Percentiles rank a stretch among this genome's conserved stretches.
These are phyloP conservation scores for Heptranchias perlo DNA, from an alignment of 2,113 vertebrate species.

Conservation along the genomic window DNA sequence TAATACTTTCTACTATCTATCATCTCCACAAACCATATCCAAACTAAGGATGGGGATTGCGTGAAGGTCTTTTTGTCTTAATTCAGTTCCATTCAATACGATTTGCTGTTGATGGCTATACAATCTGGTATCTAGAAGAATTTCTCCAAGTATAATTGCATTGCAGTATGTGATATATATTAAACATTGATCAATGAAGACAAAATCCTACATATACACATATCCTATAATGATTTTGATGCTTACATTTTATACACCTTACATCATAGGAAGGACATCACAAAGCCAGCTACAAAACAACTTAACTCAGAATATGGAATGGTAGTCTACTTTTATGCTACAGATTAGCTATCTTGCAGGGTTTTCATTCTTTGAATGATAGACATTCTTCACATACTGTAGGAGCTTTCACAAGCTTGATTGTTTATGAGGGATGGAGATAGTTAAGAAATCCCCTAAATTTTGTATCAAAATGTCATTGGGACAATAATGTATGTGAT, in stretches of 20 bases:
- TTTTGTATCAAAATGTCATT: background rate
- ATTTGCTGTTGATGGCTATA: background rate
- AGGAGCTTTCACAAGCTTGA: background rate
- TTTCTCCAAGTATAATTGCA: background rate
- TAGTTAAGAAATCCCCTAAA: background rate
- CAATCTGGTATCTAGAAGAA: background rate
- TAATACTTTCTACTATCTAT: background rate
- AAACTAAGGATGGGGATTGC: background rate
- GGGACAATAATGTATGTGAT: background rate
- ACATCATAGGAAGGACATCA: background rate
- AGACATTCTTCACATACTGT: background rate
- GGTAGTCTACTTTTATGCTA: background rate
- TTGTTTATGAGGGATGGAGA: background rate
- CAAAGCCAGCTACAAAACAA: conserved; percentile 5
- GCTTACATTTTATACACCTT: background rate
- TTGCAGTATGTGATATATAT: background rate
- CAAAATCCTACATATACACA: background rate
- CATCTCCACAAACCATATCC: background rate
- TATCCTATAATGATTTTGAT: background rate
- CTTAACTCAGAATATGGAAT: background rate
- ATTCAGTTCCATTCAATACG: background rate
- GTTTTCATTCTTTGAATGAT: background rate
- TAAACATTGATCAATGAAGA: background rate
- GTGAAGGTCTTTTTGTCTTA: background rate
- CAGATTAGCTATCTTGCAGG: background rate